Conservation (phyloP, 2,888 invertebrate species). For the Epicampocera succincta region DNA sequence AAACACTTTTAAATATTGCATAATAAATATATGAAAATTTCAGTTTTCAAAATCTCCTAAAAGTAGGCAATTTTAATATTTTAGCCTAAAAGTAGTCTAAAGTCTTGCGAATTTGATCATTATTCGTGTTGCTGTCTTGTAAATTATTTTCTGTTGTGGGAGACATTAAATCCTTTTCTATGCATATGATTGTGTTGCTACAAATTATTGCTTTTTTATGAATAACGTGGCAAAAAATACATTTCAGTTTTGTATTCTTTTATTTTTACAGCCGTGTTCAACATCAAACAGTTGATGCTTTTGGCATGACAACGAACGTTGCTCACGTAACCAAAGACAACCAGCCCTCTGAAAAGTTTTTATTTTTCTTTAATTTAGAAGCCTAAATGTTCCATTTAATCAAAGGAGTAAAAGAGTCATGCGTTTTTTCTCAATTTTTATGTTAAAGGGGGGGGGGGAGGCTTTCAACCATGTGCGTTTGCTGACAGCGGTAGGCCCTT, state of each 20-base stretch:
- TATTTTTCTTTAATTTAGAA: constrained; percentile 16
- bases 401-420: constrained; percentile 40
- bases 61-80: background rate
- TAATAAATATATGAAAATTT: background rate
- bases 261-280: background rate
- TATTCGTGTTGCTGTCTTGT: too few species aligned
- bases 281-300: constrained; percentile 51
- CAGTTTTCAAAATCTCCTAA: too few species aligned
- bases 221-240: constrained; percentile 45
- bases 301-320: constrained; percentile 55
- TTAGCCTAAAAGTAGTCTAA: background rate
- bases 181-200: constrained; percentile 7
- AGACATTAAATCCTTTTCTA: constrained; percentile 7
- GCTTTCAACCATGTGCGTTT: constrained; percentile 17
- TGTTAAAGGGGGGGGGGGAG: too few species aligned
- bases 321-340: constrained; percentile 58
- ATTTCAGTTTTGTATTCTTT: background rate
- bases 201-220: constrained; percentile 30
- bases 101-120: background rate
- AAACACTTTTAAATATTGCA: background rate
- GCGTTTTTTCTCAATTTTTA: background rate
- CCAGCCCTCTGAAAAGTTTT: constrained; percentile 34
- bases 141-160: background rate
- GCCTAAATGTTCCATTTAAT: constrained; percentile 46
- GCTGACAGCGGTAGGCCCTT: constrained; percentile 52